Evolutionary conservation across 1,140 invertebrate genomes (phyloP).

Genomic region (Penaeus japonicus): DNA sequence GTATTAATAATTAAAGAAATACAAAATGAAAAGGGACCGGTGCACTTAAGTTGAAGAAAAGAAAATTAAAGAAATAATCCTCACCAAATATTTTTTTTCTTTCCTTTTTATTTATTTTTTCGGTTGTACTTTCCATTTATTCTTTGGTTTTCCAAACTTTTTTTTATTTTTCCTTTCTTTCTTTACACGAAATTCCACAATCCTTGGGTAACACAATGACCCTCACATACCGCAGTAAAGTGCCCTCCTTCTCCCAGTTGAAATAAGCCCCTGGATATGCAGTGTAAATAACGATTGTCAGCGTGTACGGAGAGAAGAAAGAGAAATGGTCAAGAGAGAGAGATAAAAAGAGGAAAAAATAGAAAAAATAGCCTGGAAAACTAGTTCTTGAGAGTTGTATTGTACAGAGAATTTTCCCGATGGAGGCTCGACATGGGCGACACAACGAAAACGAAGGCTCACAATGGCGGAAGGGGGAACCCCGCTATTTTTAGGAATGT

Average conservation of each 20-base stretch:
- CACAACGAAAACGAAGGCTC: background rate
- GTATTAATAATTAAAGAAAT: no score
- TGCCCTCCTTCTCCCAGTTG: conserved; percentile 3
- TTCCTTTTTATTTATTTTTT: no score
- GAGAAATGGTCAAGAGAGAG: background rate
- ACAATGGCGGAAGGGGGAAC: background rate
- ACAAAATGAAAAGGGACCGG: no score
- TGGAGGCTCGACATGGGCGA: background rate
- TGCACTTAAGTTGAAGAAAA: no score
- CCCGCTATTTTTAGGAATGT: conserved; percentile 20
- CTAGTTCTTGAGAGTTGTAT: conserved; percentile 9
- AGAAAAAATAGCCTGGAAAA: background rate
- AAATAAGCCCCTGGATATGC: conserved; percentile 8
- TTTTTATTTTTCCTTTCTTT: no score
- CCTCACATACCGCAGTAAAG: conserved; percentile 10
- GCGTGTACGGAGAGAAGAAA: background rate
- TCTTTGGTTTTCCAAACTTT: no score
- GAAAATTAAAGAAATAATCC: no score
- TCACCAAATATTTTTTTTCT: no score
- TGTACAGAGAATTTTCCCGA: background rate
- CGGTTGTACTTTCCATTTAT: no score
- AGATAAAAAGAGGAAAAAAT: background rate
- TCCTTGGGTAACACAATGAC: background rate
- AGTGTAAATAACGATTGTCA: background rate
- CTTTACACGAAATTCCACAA: no score